Percentiles rank a stretch among this genome's conserved stretches.
phyloP scores from a whole-genome alignment of 1,140 invertebrate species.

The honey bee (Apis mellifera) region DNA sequence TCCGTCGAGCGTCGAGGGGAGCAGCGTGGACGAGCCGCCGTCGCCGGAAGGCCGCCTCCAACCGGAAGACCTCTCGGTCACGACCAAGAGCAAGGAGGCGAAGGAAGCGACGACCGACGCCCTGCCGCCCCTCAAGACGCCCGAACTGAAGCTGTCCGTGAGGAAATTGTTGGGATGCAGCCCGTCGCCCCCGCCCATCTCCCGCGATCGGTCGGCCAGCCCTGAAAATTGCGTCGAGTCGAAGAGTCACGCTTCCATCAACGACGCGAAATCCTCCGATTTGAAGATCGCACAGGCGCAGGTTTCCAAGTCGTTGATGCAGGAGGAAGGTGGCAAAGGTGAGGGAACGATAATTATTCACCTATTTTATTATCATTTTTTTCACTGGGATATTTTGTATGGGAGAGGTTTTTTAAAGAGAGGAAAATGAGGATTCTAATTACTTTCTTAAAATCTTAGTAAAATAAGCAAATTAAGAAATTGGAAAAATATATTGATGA shows the following conservation, averaged over 20 bases:
- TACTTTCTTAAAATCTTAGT: too few species aligned
- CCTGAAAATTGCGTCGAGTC: conserved; percentile 62
- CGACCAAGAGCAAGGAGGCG: conserved; percentile 67
- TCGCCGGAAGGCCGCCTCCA: conserved; percentile 73
- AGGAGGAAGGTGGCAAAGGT: conserved; percentile 61
- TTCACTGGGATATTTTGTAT: too few species aligned
- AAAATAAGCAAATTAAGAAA: too few species aligned
- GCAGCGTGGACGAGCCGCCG: conserved; percentile 55
- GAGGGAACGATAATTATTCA: too few species aligned
- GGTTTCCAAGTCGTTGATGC: conserved; percentile 51
- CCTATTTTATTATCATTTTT: too few species aligned
- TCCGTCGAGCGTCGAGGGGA: conserved; percentile 38
- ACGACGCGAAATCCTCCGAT: conserved; percentile 53
- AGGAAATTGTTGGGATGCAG: conserved; percentile 74
- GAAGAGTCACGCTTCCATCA: conserved; percentile 53
- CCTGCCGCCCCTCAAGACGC: conserved; percentile 65
- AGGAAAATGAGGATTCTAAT: too few species aligned
- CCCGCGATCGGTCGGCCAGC: conserved; percentile 61
- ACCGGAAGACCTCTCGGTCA: conserved; percentile 73
- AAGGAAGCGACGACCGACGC: conserved; percentile 48
- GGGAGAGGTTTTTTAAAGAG: too few species aligned
- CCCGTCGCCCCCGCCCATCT: conserved; percentile 71
- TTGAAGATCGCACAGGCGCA: conserved; percentile 52
- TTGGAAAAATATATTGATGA: too few species aligned
- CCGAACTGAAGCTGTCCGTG: conserved; percentile 75